Evolutionary conservation across 2,797 vertebrate genomes (phyloP).

Genomic region (Cephalopachus bancanus): DNA sequence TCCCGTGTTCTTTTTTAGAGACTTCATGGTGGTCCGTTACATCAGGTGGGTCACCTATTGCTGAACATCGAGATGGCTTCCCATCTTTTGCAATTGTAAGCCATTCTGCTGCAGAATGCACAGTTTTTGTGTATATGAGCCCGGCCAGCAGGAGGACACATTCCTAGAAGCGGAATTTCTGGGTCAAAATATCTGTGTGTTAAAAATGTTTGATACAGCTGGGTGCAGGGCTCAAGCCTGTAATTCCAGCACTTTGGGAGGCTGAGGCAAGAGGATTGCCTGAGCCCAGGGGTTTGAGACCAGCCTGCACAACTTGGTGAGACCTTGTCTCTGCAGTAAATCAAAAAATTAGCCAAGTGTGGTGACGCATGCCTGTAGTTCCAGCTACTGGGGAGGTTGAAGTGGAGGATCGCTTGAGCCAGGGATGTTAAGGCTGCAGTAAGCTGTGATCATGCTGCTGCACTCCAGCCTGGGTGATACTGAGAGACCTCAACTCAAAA

Average conservation of each 20-base stretch:
- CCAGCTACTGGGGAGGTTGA: neutral
- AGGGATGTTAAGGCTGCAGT: neutral
- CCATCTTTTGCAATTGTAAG: neutral
- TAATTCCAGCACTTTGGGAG: neutral
- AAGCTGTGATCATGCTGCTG: neutral
- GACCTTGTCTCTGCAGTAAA: neutral
- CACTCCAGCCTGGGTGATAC: neutral
- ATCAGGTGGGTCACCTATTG: neutral
- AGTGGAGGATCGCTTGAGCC: neutral
- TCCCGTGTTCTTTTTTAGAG: neutral
- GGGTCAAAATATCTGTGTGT: too few species aligned
- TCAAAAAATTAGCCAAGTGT: neutral
- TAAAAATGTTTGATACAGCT: too few species aligned
- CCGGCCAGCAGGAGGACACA: too few species aligned
- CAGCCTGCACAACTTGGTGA: neutral
- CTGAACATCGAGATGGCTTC: neutral
- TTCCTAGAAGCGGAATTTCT: neutral
- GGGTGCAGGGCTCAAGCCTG: neutral
- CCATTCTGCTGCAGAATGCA: neutral
- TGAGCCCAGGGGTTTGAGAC: neutral
- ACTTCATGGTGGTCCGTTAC: neutral
- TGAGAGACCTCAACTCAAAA: neutral
- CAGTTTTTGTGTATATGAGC: neutral
- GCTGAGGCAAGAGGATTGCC: neutral
- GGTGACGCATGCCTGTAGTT: neutral